phyloP scores from a whole-genome alignment of 2,797 vertebrate species.

The Setipinna tenuifilis region DNA sequence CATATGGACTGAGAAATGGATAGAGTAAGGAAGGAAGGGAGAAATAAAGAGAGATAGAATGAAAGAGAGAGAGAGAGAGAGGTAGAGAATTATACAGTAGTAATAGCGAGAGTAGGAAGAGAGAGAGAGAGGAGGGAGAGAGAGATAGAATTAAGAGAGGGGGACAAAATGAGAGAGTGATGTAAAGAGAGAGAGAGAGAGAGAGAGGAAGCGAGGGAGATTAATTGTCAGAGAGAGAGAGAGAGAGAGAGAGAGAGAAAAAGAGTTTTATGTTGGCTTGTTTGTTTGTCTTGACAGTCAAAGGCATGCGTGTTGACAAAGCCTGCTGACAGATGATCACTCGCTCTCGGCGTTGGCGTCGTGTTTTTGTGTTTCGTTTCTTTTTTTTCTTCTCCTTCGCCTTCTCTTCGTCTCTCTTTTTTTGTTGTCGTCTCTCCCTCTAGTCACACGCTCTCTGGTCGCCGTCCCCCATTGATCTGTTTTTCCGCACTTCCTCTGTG shows the following conservation, averaged over 20 bases:
- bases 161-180: neutral
- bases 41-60: neutral
- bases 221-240: neutral
- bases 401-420: conserved; percentile 13
- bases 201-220: neutral
- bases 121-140: neutral
- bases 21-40: neutral
- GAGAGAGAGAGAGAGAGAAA: neutral
- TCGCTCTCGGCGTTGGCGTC: neutral
- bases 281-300: neutral
- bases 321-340: conserved; percentile 8
- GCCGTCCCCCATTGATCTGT: neutral
- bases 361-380: neutral
- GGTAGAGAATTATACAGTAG: too few species aligned
- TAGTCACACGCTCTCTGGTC: neutral
- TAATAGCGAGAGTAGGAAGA: too few species aligned
- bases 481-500: conserved; percentile 31
- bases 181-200: neutral
- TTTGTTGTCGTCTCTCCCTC: conserved; percentile 38
- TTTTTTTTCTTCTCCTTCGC: neutral
- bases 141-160: neutral
- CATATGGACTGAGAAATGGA: neutral
- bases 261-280: neutral
- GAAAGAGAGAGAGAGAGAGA: too few species aligned
- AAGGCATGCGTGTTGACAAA: conserved; percentile 11